phyloP scores from a whole-genome alignment of 2,113 vertebrate species.

The Ariopsis seemanni region DNA sequence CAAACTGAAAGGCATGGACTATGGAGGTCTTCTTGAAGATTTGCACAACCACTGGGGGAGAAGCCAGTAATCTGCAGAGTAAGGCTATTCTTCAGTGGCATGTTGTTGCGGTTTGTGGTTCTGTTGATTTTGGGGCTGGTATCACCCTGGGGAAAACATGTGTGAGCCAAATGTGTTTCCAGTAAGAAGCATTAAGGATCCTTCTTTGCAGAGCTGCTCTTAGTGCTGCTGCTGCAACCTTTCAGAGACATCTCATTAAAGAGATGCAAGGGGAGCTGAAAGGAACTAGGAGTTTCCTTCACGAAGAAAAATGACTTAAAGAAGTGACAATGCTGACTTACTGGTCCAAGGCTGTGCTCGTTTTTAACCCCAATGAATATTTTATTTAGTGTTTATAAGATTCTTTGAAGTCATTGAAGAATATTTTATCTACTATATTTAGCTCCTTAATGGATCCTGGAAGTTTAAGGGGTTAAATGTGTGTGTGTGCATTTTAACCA shows the following conservation, averaged over 20 bases:
- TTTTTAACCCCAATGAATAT: not conserved
- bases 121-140: conserved; percentile 45
- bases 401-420: not conserved
- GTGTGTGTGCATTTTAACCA: not conserved
- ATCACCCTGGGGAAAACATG: conserved; percentile 50
- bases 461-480: not conserved
- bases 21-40: conserved; percentile 15
- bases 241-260: conserved; percentile 41
- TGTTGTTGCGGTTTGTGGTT: conserved; percentile 54
- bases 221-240: not conserved
- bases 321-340: not conserved
- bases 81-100: conserved; percentile 30
- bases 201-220: conserved; percentile 15
- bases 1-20: not conserved
- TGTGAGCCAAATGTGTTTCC: conserved; percentile 56
- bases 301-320: not conserved
- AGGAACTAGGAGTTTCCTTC: not conserved
- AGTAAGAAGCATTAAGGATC: conserved; percentile 24
- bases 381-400: not conserved
- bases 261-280: not conserved
- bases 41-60: not conserved
- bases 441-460: not conserved
- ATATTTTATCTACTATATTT: not conserved
- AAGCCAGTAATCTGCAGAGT: conserved; percentile 37
- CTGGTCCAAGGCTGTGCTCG: not conserved